phyloP scores from a whole-genome alignment of 2,113 vertebrate species.

The Pedionomus torquatus region DNA sequence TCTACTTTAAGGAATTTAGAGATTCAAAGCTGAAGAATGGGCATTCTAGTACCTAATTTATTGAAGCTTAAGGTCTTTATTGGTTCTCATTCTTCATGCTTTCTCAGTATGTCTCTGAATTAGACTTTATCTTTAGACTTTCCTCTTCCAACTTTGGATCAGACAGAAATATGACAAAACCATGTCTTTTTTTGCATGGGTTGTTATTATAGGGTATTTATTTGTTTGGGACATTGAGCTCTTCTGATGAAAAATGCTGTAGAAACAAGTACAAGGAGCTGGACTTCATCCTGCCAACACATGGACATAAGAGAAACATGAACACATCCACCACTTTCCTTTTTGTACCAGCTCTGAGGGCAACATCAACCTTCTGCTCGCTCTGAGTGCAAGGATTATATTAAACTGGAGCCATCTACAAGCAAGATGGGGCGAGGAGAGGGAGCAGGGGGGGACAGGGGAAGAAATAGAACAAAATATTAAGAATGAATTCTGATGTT shows the following conservation, averaged over 20 bases:
- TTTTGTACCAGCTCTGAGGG: background rate
- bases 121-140: background rate
- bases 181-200: background rate
- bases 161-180: background rate
- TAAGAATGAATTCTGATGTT: background rate
- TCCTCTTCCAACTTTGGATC: background rate
- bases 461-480: background rate
- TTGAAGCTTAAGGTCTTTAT: background rate
- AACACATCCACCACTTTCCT: background rate
- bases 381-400: background rate
- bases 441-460: background rate
- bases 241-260: background rate
- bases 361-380: background rate
- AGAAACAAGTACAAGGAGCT: background rate
- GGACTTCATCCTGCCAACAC: background rate
- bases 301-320: background rate
- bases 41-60: background rate
- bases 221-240: background rate
- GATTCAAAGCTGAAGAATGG: background rate
- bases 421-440: background rate
- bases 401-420: background rate
- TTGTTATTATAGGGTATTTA: background rate
- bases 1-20: background rate
- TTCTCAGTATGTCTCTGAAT: background rate
- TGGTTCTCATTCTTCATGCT: background rate